A percentile compares a stretch with the other conserved stretches of the same genome.
Evolutionary conservation across 1,140 invertebrate species (phyloP).

Genomic region (Bombus turneri): DNA sequence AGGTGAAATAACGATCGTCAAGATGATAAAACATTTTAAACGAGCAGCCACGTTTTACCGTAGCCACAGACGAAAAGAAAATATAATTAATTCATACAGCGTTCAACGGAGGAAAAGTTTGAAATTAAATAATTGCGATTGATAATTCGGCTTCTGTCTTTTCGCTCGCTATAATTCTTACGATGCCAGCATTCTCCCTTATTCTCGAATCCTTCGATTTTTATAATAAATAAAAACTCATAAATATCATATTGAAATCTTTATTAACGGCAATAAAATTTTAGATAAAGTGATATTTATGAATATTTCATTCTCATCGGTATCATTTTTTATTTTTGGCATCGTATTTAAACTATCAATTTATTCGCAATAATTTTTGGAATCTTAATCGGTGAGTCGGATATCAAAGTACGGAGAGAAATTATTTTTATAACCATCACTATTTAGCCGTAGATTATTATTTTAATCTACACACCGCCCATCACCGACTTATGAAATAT

Average conservation of each 20-base stretch:
- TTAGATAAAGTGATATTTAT: not conserved
- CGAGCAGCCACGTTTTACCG: not conserved
- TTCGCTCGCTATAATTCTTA: not conserved
- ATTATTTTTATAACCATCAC: constrained; percentile 2
- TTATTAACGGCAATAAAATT: not conserved
- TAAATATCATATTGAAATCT: not conserved
- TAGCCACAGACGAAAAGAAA: not conserved
- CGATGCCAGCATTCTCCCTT: not conserved
- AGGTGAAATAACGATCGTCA: not conserved
- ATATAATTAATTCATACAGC: not conserved
- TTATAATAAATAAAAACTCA: not conserved
- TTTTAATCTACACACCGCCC: no score
- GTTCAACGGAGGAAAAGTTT: no score
- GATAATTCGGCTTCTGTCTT: constrained; percentile 22
- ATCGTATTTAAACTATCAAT: not conserved
- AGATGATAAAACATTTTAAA: not conserved
- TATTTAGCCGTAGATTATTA: not conserved
- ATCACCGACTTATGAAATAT: not conserved
- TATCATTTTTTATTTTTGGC: not conserved
- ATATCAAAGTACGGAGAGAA: not conserved
- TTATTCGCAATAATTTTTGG: not conserved
- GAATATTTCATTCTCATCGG: not conserved
- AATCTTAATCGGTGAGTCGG: not conserved
- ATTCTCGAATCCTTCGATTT: not conserved
- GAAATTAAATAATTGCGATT: not conserved